Evolutionary conservation across 2,113 vertebrate species (phyloP).

Genomic region (Gobiocypris rarus): DNA sequence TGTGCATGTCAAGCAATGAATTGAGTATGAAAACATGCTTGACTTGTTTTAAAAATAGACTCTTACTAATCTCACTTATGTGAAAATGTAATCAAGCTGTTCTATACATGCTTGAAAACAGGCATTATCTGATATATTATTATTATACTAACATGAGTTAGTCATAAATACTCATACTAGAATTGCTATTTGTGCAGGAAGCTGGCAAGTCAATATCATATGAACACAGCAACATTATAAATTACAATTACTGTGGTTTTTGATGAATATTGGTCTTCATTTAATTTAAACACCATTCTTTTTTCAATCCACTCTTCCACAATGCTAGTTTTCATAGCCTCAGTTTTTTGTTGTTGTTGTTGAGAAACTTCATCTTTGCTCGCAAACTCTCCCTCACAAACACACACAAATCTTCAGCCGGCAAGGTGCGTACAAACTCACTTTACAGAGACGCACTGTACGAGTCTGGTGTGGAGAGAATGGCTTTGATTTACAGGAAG

Average conservation of each 20-base stretch:
- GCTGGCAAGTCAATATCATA: background rate
- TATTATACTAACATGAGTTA: background rate
- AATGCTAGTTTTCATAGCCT: slow-evolving; percentile 18
- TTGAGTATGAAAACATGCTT: background rate
- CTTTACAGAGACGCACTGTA: slow-evolving; percentile 36
- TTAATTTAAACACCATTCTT: background rate
- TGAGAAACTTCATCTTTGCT: slow-evolving; percentile 31
- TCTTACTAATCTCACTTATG: background rate
- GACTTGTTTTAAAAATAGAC: background rate
- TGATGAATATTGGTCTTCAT: background rate
- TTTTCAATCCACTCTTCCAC: background rate
- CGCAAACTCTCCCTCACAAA: background rate
- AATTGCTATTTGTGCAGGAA: background rate
- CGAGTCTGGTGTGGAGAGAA: slow-evolving; percentile 1
- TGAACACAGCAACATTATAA: background rate
- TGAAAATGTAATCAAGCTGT: background rate
- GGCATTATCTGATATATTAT: background rate
- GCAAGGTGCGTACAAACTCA: slow-evolving; percentile 17
- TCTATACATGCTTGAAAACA: background rate
- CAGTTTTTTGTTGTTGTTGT: background rate
- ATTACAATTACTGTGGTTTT: background rate
- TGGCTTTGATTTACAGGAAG: slow-evolving; percentile 39
- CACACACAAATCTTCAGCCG: slow-evolving; percentile 31
- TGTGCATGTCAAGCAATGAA: background rate
- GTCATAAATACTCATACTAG: background rate